Evolutionary conservation across 2,888 invertebrate genomes (phyloP).

Genomic region (Zeuzera pyrina): DNA sequence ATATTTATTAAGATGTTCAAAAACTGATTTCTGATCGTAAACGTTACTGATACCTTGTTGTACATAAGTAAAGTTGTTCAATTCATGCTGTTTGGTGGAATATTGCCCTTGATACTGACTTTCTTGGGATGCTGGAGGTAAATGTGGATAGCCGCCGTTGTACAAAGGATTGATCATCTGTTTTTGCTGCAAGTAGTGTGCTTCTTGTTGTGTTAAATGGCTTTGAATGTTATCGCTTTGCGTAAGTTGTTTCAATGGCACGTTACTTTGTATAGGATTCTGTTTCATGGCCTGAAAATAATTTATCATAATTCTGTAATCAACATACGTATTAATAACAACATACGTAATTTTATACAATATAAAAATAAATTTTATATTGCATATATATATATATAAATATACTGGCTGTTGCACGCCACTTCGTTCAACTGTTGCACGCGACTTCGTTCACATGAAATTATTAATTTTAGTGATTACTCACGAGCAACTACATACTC

Average conservation of each 20-base stretch:
- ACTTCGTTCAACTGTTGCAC: too few relatives aligned
- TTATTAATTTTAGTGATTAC: too few relatives aligned
- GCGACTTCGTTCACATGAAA: too few relatives aligned
- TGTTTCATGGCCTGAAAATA: conserved; percentile 58
- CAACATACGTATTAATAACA: too few relatives aligned
- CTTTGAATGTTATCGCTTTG: conserved; percentile 63
- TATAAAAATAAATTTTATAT: too few relatives aligned
- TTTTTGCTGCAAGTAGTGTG: conserved; percentile 69
- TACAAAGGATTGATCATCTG: conserved; percentile 65
- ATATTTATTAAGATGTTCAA: conserved; percentile 63
- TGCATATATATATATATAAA: too few relatives aligned
- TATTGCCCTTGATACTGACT: conserved; percentile 56
- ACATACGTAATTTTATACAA: too few relatives aligned
- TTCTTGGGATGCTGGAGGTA: conserved; percentile 42
- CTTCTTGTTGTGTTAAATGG: conserved; percentile 63
- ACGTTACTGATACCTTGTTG: conserved; percentile 63
- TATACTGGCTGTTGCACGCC: too few relatives aligned
- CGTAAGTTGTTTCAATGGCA: conserved; percentile 68
- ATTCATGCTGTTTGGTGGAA: conserved; percentile 48
- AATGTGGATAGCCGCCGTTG: conserved; percentile 52
- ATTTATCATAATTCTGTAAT: too few relatives aligned
- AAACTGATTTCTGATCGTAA: conserved; percentile 58
- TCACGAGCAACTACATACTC: too few relatives aligned
- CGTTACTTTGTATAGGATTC: conserved; percentile 64
- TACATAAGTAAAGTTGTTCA: conserved; percentile 45